phyloP scores from a whole-genome alignment of 2,888 invertebrate genomes.

The Hydrotaea cyrtoneurina region DNA sequence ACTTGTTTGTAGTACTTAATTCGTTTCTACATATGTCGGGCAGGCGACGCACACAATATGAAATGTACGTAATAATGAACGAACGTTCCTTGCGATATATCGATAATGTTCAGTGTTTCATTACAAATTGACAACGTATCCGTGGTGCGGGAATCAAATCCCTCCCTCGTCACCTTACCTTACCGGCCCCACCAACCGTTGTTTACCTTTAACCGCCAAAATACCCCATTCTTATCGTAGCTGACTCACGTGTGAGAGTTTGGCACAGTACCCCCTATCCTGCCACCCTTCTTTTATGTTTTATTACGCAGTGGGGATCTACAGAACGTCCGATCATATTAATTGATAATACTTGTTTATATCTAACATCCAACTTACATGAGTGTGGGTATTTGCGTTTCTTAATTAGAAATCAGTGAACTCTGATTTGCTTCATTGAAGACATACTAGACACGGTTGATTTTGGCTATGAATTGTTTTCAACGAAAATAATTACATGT shows the following conservation, averaged over 20 bases:
- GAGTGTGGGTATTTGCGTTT: not conserved
- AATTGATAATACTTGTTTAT: not conserved
- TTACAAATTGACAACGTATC: too few relatives aligned
- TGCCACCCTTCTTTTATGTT: too few relatives aligned
- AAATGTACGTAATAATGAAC: not conserved
- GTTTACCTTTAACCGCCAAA: not conserved
- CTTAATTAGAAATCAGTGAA: conserved; percentile 25
- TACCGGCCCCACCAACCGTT: too few relatives aligned
- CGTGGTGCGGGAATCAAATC: too few relatives aligned
- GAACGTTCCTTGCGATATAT: not conserved
- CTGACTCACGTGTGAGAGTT: too few relatives aligned
- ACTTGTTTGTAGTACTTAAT: not conserved
- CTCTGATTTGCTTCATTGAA: conserved; percentile 22
- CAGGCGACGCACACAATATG: not conserved
- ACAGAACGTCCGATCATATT: not conserved
- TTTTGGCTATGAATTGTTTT: conserved; percentile 10
- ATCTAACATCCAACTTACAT: not conserved
- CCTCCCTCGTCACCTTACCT: too few relatives aligned
- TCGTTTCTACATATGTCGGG: not conserved
- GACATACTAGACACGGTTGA: not conserved
- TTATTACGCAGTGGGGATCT: too few relatives aligned
- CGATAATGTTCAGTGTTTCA: too few relatives aligned
- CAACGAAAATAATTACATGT: not conserved
- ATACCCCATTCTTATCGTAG: conserved; percentile 4
- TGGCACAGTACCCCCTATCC: too few relatives aligned